Base-by-base conservation (phyloP, 2,888 invertebrate genomes). In the Sphinx pinastri region DNA sequence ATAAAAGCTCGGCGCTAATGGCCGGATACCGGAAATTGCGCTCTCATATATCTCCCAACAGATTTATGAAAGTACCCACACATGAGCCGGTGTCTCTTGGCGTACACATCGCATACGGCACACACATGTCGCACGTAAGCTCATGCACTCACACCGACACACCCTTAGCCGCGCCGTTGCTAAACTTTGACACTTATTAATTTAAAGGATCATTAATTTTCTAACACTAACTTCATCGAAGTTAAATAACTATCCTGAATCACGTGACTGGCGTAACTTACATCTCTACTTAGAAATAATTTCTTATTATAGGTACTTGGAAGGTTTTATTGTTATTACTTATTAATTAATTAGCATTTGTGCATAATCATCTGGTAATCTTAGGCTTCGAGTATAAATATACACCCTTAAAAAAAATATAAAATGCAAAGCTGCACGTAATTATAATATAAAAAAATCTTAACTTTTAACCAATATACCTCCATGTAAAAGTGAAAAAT, bases 21-120 rank as follows among this genome's bases (percentile, higher is more conserved):
- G 97, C 96, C 96, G 96, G 96, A 96, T 96, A 96, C 96, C 96
- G 97, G 97, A 97, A 97, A 97, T 97, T 97, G 96, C 96, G 96
- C 96, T 96, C 96, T 96, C 96, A 96, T 97, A 97, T 97, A 97
- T 97, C 96, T 97, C 96, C 95, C 95, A 95, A 96, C 96, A 97
- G 97, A 97, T 97, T 97, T 97, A 97, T 97, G 97, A 97, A 97
- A 97, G 96, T 96, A 96, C 96, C 88, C 93, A 94, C 92, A 94
- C 94, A 94, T 94, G 95, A 93, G 85, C 75, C 85, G 84, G 83
- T 89, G 90, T 91, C 95, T 95, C 95, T 83, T 80, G 81, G 76
- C 72, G 81, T 82, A 77, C 77, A 74, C 77, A 75, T 74, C 70
- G 25, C 75, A 71, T 74, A 77, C 75, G 70, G 78, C 78, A 76